These are phyloP conservation scores for Pachypsylla venusta DNA, from an alignment of 1,140 invertebrate genomes.

Conservation along the genomic window DNA sequence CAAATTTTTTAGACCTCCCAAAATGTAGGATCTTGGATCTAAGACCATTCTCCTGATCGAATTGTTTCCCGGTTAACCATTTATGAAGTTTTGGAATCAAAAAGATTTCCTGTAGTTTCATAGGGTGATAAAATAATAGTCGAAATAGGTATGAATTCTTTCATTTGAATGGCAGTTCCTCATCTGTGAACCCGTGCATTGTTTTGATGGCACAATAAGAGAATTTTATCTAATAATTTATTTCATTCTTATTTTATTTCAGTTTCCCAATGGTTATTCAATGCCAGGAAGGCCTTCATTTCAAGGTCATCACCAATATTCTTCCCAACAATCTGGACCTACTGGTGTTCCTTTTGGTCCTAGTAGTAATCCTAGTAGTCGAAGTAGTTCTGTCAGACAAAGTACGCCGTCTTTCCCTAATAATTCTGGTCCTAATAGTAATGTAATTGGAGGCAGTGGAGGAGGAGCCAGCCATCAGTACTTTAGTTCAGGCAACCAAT, in stretches of 20 bases:
- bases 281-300: slow-evolving; percentile 40
- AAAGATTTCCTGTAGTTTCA: too few relatives aligned
- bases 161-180: too few relatives aligned
- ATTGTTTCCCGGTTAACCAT: too few relatives aligned
- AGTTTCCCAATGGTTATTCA: slow-evolving; percentile 37
- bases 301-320: slow-evolving; percentile 43
- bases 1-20: too few relatives aligned
- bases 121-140: too few relatives aligned
- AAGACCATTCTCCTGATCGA: too few relatives aligned
- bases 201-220: too few relatives aligned
- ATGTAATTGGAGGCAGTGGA: slow-evolving; percentile 41
- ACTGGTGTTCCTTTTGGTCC: slow-evolving; percentile 35
- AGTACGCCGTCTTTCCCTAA: slow-evolving; percentile 47
- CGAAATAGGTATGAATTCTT: too few relatives aligned
- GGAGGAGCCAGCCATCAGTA: slow-evolving; percentile 32
- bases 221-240: too few relatives aligned
- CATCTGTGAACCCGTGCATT: too few relatives aligned
- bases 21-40: too few relatives aligned
- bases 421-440: slow-evolving; percentile 30
- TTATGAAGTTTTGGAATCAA: too few relatives aligned
- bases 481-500: slow-evolving; percentile 30
- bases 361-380: slow-evolving; percentile 34
- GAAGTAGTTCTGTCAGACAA: slow-evolving; percentile 38
- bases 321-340: slow-evolving; percentile 23
- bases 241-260: slow-evolving; percentile 24